Evolutionary conservation across 2,113 vertebrate species (phyloP).

Genomic region (Lutjanus erythropterus): DNA sequence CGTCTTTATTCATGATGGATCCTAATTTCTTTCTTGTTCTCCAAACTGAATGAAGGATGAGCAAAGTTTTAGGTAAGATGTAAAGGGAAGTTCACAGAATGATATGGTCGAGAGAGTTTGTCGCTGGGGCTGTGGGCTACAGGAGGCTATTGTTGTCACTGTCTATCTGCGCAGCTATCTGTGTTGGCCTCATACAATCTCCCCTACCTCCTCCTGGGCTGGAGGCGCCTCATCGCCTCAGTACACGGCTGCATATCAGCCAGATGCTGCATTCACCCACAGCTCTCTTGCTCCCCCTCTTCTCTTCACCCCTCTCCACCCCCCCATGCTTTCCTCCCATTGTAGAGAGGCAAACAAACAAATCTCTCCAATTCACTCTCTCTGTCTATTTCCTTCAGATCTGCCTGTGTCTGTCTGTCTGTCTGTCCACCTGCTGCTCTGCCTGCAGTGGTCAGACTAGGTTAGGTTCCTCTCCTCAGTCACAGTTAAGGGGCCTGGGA

Average conservation of each 20-base stretch:
- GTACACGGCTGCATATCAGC: conserved; percentile 55
- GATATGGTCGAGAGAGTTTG: conserved; percentile 37
- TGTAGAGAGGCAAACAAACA: conserved; percentile 39
- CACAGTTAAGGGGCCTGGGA: conserved; percentile 19
- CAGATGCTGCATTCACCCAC: conserved; percentile 68
- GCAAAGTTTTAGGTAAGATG: conserved; percentile 47
- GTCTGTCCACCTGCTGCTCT: conserved; percentile 53
- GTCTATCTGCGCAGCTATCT: conserved; percentile 44
- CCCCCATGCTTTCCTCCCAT: conserved; percentile 1
- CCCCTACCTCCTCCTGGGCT: conserved; percentile 56
- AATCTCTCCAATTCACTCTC: conserved; percentile 21
- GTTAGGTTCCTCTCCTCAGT: conserved; percentile 26
- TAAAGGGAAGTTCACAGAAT: conserved; percentile 30
- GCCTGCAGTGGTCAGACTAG: conserved; percentile 40
- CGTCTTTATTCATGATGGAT: conserved; percentile 68
- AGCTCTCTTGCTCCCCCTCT: conserved; percentile 34
- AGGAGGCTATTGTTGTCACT: conserved; percentile 56
- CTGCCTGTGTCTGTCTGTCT: conserved; percentile 29
- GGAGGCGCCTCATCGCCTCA: conserved; percentile 65
- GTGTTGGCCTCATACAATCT: conserved; percentile 43
- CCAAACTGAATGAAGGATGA: conserved; percentile 51
- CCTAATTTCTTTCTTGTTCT: conserved; percentile 53
- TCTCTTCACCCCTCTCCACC: background rate
- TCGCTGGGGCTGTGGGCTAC: conserved; percentile 31
- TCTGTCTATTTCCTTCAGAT: conserved; percentile 13